A percentile compares a stretch with the other conserved stretches of the same genome.
Evolutionary conservation across 2,113 vertebrate genomes (phyloP).

Genomic region (Vicugna pacos): DNA sequence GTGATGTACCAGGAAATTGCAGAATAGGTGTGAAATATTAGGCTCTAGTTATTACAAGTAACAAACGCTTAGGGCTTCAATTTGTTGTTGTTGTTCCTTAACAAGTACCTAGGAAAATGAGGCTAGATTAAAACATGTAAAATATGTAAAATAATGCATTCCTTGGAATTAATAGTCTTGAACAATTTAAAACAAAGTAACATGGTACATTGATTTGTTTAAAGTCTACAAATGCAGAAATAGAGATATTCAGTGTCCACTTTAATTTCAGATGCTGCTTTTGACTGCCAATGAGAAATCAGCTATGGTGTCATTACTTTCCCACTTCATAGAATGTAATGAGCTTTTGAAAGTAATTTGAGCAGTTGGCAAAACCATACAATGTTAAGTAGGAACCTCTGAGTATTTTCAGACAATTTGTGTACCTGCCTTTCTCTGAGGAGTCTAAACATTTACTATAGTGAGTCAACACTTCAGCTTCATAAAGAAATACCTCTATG

Average conservation of each 20-base stretch:
- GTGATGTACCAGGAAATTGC: neutral
- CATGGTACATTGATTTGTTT: neutral
- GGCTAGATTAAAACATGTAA: neutral
- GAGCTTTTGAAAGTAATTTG: constrained; percentile 46
- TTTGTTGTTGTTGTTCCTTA: neutral
- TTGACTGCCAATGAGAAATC: constrained; percentile 48
- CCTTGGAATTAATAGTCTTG: constrained; percentile 18
- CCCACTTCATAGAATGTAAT: neutral
- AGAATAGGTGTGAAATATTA: neutral
- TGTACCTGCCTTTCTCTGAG: constrained; percentile 28
- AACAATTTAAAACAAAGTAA: constrained; percentile 30
- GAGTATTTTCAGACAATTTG: neutral
- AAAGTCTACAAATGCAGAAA: constrained; percentile 14
- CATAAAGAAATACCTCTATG: neutral
- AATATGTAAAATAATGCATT: neutral
- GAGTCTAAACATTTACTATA: neutral
- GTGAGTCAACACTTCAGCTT: neutral
- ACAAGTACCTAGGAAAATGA: neutral
- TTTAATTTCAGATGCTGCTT: constrained; percentile 50
- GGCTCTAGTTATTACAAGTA: neutral
- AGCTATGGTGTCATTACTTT: constrained; percentile 16
- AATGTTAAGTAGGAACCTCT: neutral
- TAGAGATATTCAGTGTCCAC: neutral
- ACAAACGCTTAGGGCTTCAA: neutral
- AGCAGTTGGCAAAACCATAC: neutral